Conservation (phyloP, 2,113 vertebrate genomes). For the Ploceus nigricollis region DNA sequence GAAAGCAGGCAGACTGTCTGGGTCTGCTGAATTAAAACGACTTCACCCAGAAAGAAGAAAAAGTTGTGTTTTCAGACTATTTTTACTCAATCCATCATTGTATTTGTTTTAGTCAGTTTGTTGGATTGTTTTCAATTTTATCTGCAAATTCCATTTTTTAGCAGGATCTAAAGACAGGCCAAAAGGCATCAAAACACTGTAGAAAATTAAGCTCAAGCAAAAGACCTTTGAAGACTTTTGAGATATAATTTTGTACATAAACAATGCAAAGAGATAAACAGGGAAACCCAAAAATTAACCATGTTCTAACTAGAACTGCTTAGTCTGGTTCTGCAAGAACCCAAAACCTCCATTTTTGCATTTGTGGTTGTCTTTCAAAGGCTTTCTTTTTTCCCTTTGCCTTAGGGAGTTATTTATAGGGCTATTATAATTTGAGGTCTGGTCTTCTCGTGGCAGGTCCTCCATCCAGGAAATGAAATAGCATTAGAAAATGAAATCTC, state of each 20-base stretch:
- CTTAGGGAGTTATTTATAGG: conserved; percentile 60
- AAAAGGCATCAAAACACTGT: neutral
- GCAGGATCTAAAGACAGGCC: neutral
- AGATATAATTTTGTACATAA: neutral
- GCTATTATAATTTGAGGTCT: conserved; percentile 62
- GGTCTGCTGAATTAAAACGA: neutral
- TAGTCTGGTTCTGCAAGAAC: neutral
- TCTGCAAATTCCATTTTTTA: neutral
- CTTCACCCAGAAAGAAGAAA: neutral
- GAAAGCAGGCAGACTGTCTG: conserved; percentile 60
- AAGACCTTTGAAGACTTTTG: neutral
- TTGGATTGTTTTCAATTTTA: neutral
- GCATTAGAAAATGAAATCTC: conserved; percentile 65
- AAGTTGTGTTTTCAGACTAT: neutral
- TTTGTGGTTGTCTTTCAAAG: conserved; percentile 1
- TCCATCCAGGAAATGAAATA: conserved; percentile 66
- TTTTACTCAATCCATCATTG: neutral
- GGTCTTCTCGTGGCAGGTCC: conserved; percentile 45
- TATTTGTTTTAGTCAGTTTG: neutral
- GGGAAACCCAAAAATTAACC: conserved; percentile 8
- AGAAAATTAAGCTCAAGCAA: neutral
- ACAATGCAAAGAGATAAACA: neutral
- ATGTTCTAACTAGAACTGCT: neutral
- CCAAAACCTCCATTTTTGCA: neutral
- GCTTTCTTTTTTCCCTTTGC: conserved; percentile 12